Conservation (phyloP, 2,113 vertebrate genomes). For the Recurvirostra avosetta region DNA sequence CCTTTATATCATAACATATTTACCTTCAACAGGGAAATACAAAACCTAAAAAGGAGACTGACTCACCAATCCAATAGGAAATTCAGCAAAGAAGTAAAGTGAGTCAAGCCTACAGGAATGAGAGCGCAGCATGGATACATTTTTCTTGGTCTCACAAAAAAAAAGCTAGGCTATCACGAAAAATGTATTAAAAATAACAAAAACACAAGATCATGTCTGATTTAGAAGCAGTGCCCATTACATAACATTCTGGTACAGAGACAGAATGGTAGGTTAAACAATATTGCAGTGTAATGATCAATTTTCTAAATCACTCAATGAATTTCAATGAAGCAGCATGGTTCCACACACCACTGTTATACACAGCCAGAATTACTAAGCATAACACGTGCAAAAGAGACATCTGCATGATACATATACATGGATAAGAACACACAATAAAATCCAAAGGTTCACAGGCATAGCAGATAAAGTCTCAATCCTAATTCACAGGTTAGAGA, state of each 20-base stretch:
- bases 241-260: neutral
- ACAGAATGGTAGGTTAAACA: neutral
- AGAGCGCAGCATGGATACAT: neutral
- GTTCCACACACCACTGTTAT: neutral
- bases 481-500: neutral
- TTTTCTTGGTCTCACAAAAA: neutral
- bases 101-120: neutral
- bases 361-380: neutral
- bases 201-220: neutral
- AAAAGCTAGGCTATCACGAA: neutral
- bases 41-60: neutral
- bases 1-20: neutral
- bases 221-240: neutral
- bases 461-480: neutral
- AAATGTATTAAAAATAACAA: neutral
- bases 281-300: neutral
- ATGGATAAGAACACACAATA: neutral
- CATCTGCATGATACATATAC: neutral
- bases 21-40: neutral
- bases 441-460: neutral
- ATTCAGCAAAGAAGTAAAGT: neutral
- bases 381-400: neutral
- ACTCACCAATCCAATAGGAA: neutral
- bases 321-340: neutral
- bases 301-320: neutral